phyloP scores from a whole-genome alignment of 2,888 invertebrate genomes.

The Achlya flavicornis region DNA sequence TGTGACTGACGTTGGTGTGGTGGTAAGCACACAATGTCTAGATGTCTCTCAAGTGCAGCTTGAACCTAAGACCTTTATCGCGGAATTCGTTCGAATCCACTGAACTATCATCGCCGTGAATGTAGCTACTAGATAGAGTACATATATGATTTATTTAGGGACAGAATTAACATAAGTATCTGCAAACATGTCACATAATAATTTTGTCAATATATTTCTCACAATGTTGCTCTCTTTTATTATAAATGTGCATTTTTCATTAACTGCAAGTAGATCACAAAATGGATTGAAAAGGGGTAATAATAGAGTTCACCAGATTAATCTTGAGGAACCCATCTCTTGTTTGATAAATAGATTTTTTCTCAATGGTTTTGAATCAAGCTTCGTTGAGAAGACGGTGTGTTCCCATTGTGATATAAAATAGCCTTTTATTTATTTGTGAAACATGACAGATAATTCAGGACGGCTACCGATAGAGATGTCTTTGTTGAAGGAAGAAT shows the following conservation, averaged over 20 bases:
- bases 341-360: conserved; percentile 78
- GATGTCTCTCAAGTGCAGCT: too few relatives aligned
- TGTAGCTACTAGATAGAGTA: too few relatives aligned
- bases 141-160: too few relatives aligned
- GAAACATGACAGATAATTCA: conserved; percentile 78
- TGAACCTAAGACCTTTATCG: too few relatives aligned
- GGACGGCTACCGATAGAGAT: conserved; percentile 76
- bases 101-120: too few relatives aligned
- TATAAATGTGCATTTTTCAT: not conserved
- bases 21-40: too few relatives aligned
- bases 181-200: too few relatives aligned
- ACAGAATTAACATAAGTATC: too few relatives aligned
- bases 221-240: not conserved
- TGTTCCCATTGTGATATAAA: conserved; percentile 74
- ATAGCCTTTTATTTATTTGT: conserved; percentile 77
- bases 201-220: too few relatives aligned
- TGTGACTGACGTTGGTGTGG: too few relatives aligned
- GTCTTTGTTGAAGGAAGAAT: conserved; percentile 72
- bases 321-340: conserved; percentile 74
- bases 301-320: conserved; percentile 69
- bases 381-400: conserved; percentile 57
- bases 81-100: too few relatives aligned
- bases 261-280: conserved; percentile 28
- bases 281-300: conserved; percentile 73
- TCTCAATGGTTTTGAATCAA: conserved; percentile 66